phyloP scores from a whole-genome alignment of 2,797 vertebrate species.

The Denticeps clupeoides region DNA sequence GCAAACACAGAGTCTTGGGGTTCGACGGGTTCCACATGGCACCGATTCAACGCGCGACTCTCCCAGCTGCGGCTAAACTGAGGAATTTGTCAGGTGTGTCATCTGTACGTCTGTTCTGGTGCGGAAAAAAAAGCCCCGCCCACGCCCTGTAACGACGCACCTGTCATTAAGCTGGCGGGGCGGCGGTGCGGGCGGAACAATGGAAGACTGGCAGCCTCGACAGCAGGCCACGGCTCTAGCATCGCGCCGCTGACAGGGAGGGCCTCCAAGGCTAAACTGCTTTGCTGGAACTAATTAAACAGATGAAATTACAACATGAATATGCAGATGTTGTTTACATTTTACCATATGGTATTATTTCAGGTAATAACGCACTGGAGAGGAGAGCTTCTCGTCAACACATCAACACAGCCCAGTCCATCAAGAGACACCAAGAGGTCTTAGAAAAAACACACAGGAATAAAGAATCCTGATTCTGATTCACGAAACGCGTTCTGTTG shows the following conservation, averaged over 20 bases:
- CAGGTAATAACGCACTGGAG: constrained; percentile 92
- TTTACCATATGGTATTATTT: constrained; percentile 99
- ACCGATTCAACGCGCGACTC: neutral
- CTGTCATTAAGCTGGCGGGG: constrained; percentile 72
- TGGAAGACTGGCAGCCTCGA: constrained; percentile 82
- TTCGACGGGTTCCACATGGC: neutral
- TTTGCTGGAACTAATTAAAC: constrained; percentile 99
- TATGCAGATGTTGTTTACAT: constrained; percentile 99
- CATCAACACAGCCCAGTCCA: constrained; percentile 64
- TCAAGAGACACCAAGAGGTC: constrained; percentile 64
- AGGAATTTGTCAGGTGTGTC: constrained; percentile 62
- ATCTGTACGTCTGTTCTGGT: constrained; percentile 43
- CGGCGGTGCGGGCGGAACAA: constrained; percentile 74
- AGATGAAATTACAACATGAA: constrained; percentile 99
- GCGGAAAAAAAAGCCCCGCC: constrained; percentile 44
- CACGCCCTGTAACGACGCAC: constrained; percentile 70
- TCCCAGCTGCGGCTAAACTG: constrained; percentile 19
- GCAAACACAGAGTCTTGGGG: neutral
- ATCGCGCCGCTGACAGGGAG: constrained; percentile 79
- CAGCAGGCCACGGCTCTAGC: constrained; percentile 82
- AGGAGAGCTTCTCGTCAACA: constrained; percentile 78
- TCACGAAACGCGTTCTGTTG: no score
- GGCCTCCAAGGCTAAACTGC: constrained; percentile 98
- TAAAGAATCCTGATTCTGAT: no score
- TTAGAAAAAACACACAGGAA: constrained; percentile 48